Evolutionary conservation across 1,140 invertebrate species (phyloP), one percentile per base, ranked within the genome.

Genomic region (roundworm (Caenorhabditis elegans)): DNA sequence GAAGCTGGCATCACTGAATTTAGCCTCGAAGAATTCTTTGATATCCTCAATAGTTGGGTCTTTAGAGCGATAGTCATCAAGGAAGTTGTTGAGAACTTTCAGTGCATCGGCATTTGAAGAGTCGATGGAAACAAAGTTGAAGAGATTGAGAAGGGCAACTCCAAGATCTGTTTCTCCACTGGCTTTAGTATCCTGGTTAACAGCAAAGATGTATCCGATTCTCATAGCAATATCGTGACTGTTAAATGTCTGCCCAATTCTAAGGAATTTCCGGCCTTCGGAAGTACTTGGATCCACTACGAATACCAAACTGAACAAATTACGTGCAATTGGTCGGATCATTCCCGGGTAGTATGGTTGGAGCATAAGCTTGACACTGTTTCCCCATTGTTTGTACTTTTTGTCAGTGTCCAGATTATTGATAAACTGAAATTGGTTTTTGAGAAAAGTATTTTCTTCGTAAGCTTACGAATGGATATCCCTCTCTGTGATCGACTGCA

Each of bases 321-420:
- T 99, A 86, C 95, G 95, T 31, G 95, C 93, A 84, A 99, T 93
- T 87, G 91, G 91, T 84, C 97, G 91, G 47, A 99, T 90, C 95
- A 98, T 98, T 43, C 97, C 97, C 13, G 96, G 96, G 89, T 97
- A 99, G 0, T 96, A 96, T 48, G 97, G 96, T 78, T 96, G 92
- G 49, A 99, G 91, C 76, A 99, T 91, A 85, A 98, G 95, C 89
- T 94, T 94, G 60, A 96, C 92, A 49, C 94, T 95, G 2, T 93
- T 91, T 0, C 95, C 94, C 97, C 96, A 99, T 76, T 93, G 92
- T 15, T 92, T 91, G 87, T 98, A 98, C 75, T 94, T 92, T 53
- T 93, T 92, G 91, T 99, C 97, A 10, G 92, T 93, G 91, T 98
- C 96, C 60, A 99, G 93, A 90, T 99, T 95, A 90, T 99, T 99